These are phyloP conservation scores for Drosophila kuntzei DNA, from an alignment of 2,888 invertebrate genomes.

Conservation along the genomic window DNA sequence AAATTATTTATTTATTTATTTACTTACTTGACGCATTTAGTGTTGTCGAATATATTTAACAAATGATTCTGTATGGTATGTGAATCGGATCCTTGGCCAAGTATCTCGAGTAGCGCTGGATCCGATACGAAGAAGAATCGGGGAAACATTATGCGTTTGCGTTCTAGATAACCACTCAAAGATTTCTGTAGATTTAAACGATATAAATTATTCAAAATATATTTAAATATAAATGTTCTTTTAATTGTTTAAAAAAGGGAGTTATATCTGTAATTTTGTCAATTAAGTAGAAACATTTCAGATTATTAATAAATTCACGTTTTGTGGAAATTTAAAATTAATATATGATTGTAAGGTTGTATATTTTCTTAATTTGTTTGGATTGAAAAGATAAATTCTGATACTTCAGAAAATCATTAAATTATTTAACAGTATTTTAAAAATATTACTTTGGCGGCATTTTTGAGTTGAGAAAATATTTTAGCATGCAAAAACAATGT, in stretches of 20 bases:
- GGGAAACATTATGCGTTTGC: constrained; percentile 96
- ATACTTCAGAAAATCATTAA: neutral
- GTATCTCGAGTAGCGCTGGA: constrained; percentile 94
- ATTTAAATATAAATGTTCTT: no score
- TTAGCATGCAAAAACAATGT: neutral
- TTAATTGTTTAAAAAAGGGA: no score
- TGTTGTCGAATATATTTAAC: constrained; percentile 98
- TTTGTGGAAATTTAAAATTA: neutral
- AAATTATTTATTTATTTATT: no score
- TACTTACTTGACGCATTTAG: constrained; percentile 90
- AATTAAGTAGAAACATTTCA: neutral
- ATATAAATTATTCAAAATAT: neutral
- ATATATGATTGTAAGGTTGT: no score
- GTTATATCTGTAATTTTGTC: neutral
- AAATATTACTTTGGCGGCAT: no score
- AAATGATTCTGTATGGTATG: constrained; percentile 98
- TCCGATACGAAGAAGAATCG: constrained; percentile 97
- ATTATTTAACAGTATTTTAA: no score
- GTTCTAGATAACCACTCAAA: constrained; percentile 96
- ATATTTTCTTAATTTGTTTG: neutral
- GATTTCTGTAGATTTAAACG: constrained; percentile 88
- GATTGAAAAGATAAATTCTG: neutral
- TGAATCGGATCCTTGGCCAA: constrained; percentile 97
- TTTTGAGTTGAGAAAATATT: neutral
- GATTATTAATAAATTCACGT: neutral